phyloP scores from a whole-genome alignment of 2,113 vertebrate genomes.

The Sardina pilchardus region DNA sequence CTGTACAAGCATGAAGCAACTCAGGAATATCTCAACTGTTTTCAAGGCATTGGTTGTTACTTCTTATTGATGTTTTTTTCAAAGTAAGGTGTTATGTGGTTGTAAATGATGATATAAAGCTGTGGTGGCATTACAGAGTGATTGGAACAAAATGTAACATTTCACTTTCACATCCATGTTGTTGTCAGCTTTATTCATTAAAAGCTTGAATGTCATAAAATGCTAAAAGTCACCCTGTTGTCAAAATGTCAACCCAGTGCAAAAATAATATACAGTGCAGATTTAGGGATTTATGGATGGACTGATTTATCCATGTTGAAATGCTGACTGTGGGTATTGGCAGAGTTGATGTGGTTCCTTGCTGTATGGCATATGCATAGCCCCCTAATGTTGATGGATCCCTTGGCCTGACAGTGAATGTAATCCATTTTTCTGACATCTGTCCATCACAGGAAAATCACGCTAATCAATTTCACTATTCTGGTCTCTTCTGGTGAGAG shows the following conservation, averaged over 20 bases:
- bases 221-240: not conserved
- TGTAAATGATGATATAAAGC: not conserved
- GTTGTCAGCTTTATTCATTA: not conserved
- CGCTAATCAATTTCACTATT: slow-evolving; percentile 47
- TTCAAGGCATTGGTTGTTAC: too few species aligned
- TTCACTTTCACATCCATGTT: not conserved
- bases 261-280: slow-evolving; percentile 29
- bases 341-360: slow-evolving; percentile 33
- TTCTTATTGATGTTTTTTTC: not conserved
- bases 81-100: not conserved
- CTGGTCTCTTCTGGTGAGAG: not conserved
- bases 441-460: slow-evolving; percentile 47
- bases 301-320: slow-evolving; percentile 44
- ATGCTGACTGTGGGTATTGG: slow-evolving; percentile 45
- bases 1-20: too few species aligned
- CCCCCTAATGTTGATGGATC: slow-evolving; percentile 52
- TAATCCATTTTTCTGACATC: slow-evolving; percentile 51
- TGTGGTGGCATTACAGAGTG: not conserved
- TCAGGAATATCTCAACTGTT: too few species aligned
- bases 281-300: slow-evolving; percentile 33
- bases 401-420: slow-evolving; percentile 35
- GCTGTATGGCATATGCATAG: slow-evolving; percentile 36
- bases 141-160: too few species aligned
- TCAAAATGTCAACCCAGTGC: not conserved
- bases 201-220: not conserved